Conservation (phyloP, 2,888 invertebrate species). For the Nymphalis urticae region DNA sequence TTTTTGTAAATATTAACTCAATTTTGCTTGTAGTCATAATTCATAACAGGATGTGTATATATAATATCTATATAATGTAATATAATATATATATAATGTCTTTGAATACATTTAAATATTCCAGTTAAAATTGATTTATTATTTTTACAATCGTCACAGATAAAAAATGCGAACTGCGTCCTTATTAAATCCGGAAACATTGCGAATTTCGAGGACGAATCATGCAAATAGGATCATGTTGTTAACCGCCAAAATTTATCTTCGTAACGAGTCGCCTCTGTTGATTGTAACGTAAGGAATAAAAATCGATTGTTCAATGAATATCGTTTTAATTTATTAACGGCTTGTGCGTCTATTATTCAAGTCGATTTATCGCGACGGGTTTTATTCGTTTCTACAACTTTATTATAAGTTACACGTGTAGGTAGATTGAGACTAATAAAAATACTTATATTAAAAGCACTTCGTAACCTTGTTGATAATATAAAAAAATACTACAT, state of each 20-base stretch:
- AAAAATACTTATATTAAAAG: too few relatives aligned
- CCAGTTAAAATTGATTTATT: background rate
- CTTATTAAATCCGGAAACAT: constrained; percentile 32
- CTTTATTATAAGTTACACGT: too few relatives aligned
- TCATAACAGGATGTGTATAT: background rate
- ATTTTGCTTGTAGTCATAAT: constrained; percentile 1
- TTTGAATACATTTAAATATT: background rate
- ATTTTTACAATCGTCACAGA: background rate
- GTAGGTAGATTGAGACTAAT: too few relatives aligned
- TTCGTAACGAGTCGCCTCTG: constrained; percentile 17
- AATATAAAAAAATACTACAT: too few relatives aligned
- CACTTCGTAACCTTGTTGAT: too few relatives aligned
- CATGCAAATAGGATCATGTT: constrained; percentile 28
- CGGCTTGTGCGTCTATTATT: constrained; percentile 1
- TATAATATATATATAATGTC: constrained; percentile 4
- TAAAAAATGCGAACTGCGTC: constrained; percentile 10
- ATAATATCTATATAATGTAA: too few relatives aligned
- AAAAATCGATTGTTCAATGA: constrained; percentile 2
- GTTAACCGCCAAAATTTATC: constrained; percentile 34
- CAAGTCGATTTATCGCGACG: constrained; percentile 6
- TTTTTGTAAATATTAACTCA: background rate
- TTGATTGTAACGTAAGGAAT: constrained; percentile 2
- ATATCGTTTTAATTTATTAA: constrained; percentile 16
- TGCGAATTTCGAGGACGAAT: constrained; percentile 29
- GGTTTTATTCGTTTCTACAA: background rate